These are phyloP conservation scores for Triplophysa yarkandensis DNA, from an alignment of 2,797 vertebrate genomes.

Conservation along the genomic window DNA sequence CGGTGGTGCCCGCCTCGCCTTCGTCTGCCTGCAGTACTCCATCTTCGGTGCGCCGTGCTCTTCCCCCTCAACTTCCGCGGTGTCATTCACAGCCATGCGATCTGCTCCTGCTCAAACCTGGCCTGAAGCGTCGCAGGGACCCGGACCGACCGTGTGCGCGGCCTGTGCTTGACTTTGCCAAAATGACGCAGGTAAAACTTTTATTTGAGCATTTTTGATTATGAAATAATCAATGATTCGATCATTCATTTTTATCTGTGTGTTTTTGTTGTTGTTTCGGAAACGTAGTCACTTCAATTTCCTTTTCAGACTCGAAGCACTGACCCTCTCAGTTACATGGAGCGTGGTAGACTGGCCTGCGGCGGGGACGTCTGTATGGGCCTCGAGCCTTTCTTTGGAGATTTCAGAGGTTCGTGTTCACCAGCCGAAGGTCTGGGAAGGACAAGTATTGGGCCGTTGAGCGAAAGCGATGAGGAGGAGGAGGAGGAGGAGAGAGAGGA, in stretches of 20 bases:
- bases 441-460: slow-evolving; percentile 81
- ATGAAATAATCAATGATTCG: background rate
- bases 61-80: slow-evolving; percentile 84
- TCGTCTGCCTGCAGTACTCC: slow-evolving; percentile 86
- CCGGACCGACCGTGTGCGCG: slow-evolving; percentile 81
- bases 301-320: slow-evolving; percentile 75
- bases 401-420: slow-evolving; percentile 77
- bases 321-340: slow-evolving; percentile 74
- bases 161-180: slow-evolving; percentile 85
- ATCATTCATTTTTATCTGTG: too few species aligned
- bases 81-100: slow-evolving; percentile 93
- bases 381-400: slow-evolving; percentile 76
- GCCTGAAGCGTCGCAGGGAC: slow-evolving; percentile 82
- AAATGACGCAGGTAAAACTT: slow-evolving; percentile 82
- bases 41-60: slow-evolving; percentile 79
- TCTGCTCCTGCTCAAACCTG: slow-evolving; percentile 85
- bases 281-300: background rate
- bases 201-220: background rate
- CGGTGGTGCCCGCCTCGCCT: slow-evolving; percentile 75
- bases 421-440: slow-evolving; percentile 79
- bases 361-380: slow-evolving; percentile 74
- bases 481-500: slow-evolving; percentile 76
- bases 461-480: slow-evolving; percentile 84
- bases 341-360: slow-evolving; percentile 72
- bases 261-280: background rate